phyloP scores from a whole-genome alignment of 2,113 vertebrate genomes.

The Prunella himalayana region DNA sequence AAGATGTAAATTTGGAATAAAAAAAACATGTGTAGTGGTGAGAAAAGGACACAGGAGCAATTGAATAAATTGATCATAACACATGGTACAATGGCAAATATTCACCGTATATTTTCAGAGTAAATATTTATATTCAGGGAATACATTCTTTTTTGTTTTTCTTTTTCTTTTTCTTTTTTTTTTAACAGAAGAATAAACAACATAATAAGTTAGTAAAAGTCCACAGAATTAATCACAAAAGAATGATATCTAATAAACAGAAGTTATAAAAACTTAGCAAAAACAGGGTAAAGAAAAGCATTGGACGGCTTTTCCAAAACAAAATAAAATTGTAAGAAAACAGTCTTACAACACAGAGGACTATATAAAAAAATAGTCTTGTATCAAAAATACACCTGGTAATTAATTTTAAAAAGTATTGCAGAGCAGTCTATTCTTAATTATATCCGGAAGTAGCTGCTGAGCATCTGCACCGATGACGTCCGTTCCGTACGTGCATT shows the following conservation, averaged over 20 bases:
- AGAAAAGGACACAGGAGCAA: background rate
- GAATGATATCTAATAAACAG: background rate
- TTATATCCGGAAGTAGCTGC: background rate
- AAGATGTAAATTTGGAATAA: background rate
- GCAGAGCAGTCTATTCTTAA: background rate
- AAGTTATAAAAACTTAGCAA: background rate
- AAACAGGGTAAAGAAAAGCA: background rate
- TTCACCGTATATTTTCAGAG: background rate
- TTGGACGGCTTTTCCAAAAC: background rate
- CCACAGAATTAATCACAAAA: background rate
- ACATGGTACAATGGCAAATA: background rate
- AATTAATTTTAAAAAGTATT: background rate
- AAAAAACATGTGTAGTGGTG: background rate
- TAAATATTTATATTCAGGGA: background rate
- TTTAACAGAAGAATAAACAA: background rate
- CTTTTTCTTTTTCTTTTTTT: background rate
- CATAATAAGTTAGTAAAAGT: background rate
- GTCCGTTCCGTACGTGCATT: background rate
- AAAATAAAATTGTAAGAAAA: background rate
- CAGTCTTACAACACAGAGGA: background rate
- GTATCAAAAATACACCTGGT: background rate
- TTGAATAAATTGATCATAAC: background rate
- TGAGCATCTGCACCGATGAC: constrained; percentile 23
- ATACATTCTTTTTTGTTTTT: background rate
- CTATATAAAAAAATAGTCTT: background rate